Conservation (phyloP, 2,888 invertebrate species). For the Bruchidius siliquastri region DNA sequence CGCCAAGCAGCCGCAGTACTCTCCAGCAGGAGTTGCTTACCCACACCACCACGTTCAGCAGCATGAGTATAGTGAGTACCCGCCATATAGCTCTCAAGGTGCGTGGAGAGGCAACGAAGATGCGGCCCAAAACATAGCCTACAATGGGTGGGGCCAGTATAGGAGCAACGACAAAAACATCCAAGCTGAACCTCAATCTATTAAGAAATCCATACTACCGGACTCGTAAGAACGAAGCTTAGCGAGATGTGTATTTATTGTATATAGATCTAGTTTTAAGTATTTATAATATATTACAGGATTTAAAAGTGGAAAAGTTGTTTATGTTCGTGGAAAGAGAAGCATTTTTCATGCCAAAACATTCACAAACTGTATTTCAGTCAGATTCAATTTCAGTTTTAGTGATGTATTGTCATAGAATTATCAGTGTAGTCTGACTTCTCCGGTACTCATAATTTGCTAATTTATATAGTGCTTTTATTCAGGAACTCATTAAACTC, state of each 20-base stretch:
- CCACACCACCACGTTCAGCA: constrained; percentile 50
- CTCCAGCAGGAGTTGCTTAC: constrained; percentile 69
- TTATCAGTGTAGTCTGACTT: too few species aligned
- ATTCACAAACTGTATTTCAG: too few species aligned
- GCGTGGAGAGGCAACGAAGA: constrained; percentile 59
- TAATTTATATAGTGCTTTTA: too few species aligned
- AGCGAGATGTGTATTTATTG: constrained; percentile 3
- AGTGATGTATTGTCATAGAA: too few species aligned
- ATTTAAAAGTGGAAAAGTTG: constrained; percentile 1
- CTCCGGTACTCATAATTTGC: too few species aligned
- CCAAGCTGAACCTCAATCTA: constrained; percentile 35
- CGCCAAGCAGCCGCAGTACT: constrained; percentile 57
- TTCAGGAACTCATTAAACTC: too few species aligned
- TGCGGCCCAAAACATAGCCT: constrained; percentile 65
- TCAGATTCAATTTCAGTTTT: too few species aligned
- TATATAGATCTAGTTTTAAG: not conserved
- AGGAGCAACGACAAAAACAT: constrained; percentile 50
- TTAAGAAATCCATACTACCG: constrained; percentile 46
- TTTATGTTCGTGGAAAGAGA: too few species aligned
- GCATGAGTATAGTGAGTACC: constrained; percentile 33
- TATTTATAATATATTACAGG: constrained; percentile 3
- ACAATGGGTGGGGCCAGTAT: constrained; percentile 66
- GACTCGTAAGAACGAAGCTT: constrained; percentile 35
- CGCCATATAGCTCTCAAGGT: constrained; percentile 48
- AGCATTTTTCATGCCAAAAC: too few species aligned